phyloP scores from a whole-genome alignment of 2,113 vertebrate genomes.

The Protobothrops mucrosquamatus region DNA sequence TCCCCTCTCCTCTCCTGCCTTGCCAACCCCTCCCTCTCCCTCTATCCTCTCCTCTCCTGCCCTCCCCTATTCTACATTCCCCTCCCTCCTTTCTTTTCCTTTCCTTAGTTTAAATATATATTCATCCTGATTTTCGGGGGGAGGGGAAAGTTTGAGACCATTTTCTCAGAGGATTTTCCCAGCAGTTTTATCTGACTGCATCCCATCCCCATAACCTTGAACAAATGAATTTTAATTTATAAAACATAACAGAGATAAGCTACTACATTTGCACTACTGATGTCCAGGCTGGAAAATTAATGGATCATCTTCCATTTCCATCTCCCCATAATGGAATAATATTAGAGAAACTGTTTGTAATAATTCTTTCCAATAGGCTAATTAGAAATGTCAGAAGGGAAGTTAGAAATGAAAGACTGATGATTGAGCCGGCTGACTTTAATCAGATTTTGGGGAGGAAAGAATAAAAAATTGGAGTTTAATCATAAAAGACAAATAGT shows the following conservation, averaged over 20 bases:
- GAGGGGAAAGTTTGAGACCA: accelerated
- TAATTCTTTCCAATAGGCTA: slow-evolving; percentile 29
- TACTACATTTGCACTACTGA: slow-evolving; percentile 19
- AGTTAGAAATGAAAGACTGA: slow-evolving; percentile 20
- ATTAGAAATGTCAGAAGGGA: slow-evolving; percentile 46
- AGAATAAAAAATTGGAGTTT: not conserved
- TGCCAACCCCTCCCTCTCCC: no score
- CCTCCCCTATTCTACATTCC: no score
- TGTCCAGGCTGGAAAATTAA: slow-evolving; percentile 42
- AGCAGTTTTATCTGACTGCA: not conserved
- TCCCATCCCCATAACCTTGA: slow-evolving; percentile 2
- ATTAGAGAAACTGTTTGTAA: slow-evolving; percentile 10
- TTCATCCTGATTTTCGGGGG: not conserved
- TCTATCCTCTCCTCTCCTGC: not conserved
- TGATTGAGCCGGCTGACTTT: slow-evolving; percentile 29
- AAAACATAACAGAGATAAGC: slow-evolving; percentile 29
- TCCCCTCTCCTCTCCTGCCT: no score
- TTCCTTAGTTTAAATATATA: not conserved
- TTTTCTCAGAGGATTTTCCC: not conserved
- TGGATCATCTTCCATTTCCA: slow-evolving; percentile 22
- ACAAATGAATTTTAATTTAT: slow-evolving; percentile 31
- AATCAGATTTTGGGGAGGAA: slow-evolving; percentile 4
- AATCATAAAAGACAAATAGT: not conserved
- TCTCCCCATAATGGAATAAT: not conserved
- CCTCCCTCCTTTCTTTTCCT: not conserved